Evolutionary conservation across 2,113 vertebrate genomes (phyloP).

Genomic region (human (Homo sapiens)): DNA sequence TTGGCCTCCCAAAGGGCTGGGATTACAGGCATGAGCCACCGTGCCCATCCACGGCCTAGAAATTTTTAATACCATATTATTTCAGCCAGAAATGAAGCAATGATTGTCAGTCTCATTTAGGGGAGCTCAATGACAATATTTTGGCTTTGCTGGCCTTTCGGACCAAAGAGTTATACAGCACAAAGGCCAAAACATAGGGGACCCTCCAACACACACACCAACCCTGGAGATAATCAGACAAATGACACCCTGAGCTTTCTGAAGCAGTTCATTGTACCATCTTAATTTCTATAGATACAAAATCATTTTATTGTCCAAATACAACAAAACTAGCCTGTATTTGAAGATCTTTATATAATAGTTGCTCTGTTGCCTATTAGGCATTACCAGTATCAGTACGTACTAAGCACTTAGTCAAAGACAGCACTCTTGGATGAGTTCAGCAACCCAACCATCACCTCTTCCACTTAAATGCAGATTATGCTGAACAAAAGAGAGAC

Average conservation of each 20-base stretch:
- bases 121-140: neutral
- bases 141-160: neutral
- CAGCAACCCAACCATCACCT: neutral
- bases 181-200: neutral
- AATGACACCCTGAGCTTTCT: neutral
- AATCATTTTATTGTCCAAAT: conserved; percentile 39
- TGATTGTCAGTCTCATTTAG: neutral
- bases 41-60: too few relatives aligned
- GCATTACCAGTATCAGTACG: neutral
- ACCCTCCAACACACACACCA: too few relatives aligned
- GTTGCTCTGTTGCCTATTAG: neutral
- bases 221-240: neutral
- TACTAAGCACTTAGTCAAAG: neutral
- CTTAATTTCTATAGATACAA: neutral
- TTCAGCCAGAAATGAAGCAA: neutral
- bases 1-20: too few relatives aligned
- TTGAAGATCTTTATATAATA: neutral
- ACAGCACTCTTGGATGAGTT: neutral
- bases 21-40: too few relatives aligned
- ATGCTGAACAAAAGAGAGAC: neutral
- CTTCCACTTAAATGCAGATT: neutral
- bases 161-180: neutral
- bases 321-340: conserved; percentile 45
- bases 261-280: neutral
- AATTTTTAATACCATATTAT: neutral